Conservation (phyloP, 1,140 invertebrate species). For the Leptestheria dahalacensis region DNA sequence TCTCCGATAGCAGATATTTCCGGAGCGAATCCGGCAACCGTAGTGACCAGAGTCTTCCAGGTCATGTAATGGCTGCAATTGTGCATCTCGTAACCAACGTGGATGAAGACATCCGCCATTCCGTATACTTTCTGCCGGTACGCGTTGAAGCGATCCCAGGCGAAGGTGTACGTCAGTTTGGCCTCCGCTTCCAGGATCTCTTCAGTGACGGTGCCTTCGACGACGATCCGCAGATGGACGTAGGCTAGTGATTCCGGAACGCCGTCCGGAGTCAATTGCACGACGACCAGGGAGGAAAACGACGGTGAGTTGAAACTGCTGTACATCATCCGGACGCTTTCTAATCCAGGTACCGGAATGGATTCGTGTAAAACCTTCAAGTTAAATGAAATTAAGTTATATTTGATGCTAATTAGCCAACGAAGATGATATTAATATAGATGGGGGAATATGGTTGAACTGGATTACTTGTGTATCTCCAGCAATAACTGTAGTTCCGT, state of each 20-base stretch:
- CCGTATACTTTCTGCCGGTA: conserved; percentile 93
- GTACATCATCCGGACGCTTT: conserved; percentile 79
- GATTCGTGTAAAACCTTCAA: conserved; percentile 94
- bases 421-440: no score
- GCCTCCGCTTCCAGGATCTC: conserved; percentile 91
- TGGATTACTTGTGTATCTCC: conserved; percentile 1
- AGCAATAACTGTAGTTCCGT: background rate
- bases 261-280: conserved; percentile 66
- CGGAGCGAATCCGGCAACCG: conserved; percentile 89
- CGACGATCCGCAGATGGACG: conserved; percentile 75
- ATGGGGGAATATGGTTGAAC: no score
- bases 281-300: conserved; percentile 78
- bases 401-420: no score
- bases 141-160: conserved; percentile 93
- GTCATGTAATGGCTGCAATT: conserved; percentile 60
- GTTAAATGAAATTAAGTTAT: conserved; percentile 20
- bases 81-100: conserved; percentile 85
- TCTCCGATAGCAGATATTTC: conserved; percentile 92
- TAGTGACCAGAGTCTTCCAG: conserved; percentile 87
- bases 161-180: conserved; percentile 83
- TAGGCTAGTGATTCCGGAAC: conserved; percentile 65
- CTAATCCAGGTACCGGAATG: conserved; percentile 71
- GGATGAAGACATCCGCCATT: conserved; percentile 62
- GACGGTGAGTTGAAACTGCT: conserved; percentile 81
- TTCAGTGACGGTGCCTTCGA: conserved; percentile 79